Percentiles rank a stretch among this genome's conserved stretches.
phyloP scores from a whole-genome alignment of 2,113 vertebrate genomes.

The Arenaria interpres region DNA sequence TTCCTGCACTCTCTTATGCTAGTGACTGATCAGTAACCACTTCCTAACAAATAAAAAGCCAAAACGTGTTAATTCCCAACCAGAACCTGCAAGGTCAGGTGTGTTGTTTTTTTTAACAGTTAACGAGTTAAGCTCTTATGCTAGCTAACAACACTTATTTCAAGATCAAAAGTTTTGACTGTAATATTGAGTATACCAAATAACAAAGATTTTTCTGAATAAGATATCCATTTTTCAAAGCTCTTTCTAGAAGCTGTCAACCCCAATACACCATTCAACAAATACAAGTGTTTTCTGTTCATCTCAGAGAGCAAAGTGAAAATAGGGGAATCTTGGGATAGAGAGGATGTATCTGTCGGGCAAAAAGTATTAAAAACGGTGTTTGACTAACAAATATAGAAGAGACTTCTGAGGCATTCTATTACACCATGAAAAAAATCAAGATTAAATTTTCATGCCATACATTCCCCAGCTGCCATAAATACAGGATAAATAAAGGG shows the following conservation, averaged over 20 bases:
- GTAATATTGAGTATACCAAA: neutral
- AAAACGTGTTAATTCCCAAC: accelerated
- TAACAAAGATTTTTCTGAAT: neutral
- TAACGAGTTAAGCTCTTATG: neutral
- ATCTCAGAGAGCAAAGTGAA: neutral
- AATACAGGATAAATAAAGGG: neutral
- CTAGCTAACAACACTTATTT: neutral
- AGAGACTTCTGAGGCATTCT: neutral
- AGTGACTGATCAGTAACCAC: neutral
- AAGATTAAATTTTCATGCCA: neutral
- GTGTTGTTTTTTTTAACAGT: neutral
- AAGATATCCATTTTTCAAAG: neutral
- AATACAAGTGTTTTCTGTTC: neutral
- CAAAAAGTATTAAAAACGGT: neutral
- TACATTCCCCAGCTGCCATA: neutral
- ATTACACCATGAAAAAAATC: neutral
- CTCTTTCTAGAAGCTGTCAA: neutral
- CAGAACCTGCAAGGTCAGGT: neutral
- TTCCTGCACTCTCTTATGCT: neutral
- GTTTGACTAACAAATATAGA: neutral
- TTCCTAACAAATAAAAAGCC: neutral
- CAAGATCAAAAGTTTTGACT: neutral
- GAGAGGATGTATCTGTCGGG: neutral
- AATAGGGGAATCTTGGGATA: neutral
- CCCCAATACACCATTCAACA: neutral